Evolutionary conservation across 2,113 vertebrate species (phyloP).

Genomic region (Antigone vipio): DNA sequence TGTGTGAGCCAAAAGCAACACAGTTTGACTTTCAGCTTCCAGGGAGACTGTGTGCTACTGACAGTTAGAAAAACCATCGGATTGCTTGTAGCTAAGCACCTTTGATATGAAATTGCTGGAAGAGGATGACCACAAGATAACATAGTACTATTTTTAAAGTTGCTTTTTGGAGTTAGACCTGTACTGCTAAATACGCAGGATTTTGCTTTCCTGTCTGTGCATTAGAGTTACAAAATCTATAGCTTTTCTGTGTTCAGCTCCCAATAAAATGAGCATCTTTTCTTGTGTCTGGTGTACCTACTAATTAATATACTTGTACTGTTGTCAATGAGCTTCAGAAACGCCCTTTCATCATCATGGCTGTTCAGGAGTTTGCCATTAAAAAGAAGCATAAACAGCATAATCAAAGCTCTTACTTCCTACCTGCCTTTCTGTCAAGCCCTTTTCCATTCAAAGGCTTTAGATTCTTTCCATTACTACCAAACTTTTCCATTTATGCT

Average conservation of each 20-base stretch:
- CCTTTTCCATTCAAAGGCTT: neutral
- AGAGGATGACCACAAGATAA: neutral
- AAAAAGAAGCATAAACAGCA: neutral
- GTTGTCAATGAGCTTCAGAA: neutral
- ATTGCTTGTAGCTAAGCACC: neutral
- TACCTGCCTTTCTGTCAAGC: neutral
- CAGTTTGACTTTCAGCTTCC: neutral
- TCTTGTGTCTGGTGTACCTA: neutral
- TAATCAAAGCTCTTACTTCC: neutral
- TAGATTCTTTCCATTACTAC: constrained; percentile 11
- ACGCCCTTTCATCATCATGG: neutral
- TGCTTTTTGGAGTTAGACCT: neutral
- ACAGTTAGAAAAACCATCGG: neutral
- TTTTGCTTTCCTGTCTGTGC: neutral
- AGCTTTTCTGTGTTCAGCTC: neutral
- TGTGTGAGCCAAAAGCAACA: neutral
- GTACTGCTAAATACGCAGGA: neutral
- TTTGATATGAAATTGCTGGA: neutral
- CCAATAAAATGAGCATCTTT: neutral
- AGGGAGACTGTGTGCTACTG: neutral
- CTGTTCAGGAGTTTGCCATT: neutral
- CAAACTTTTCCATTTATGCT: constrained; percentile 14
- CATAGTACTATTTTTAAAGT: neutral
- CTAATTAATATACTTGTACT: neutral
- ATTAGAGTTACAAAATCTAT: neutral